Evolutionary conservation across 2,888 invertebrate species (phyloP).

Genomic region (Molanna angustata): DNA sequence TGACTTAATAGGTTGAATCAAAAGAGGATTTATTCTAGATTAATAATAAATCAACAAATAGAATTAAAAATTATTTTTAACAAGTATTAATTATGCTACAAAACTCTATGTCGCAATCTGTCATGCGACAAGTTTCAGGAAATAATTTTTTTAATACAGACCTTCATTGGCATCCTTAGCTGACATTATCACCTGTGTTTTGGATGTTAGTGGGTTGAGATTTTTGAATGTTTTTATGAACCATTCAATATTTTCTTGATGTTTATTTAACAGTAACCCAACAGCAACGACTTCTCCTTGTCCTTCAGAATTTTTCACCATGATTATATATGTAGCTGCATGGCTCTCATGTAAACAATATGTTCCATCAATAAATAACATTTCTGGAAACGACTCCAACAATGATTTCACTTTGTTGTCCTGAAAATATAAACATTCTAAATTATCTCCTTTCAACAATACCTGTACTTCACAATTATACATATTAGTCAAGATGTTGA

Average conservation of each 20-base stretch:
- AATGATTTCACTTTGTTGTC: not conserved
- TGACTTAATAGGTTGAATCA: too few relatives aligned
- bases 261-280: not conserved
- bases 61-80: too few relatives aligned
- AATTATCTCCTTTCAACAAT: not conserved
- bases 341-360: constrained; percentile 1
- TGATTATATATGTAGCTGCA: not conserved
- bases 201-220: not conserved
- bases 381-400: not conserved
- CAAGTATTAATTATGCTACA: too few relatives aligned
- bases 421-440: constrained; percentile 1
- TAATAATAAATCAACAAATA: too few relatives aligned
- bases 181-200: not conserved
- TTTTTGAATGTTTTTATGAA: constrained; percentile 2
- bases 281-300: constrained; percentile 2
- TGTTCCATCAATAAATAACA: not conserved
- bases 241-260: constrained; percentile 2
- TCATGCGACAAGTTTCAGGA: too few relatives aligned
- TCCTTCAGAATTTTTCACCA: constrained; percentile 1
- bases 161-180: too few relatives aligned
- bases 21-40: too few relatives aligned
- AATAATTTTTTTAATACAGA: too few relatives aligned
- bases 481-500: too few relatives aligned
- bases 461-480: too few relatives aligned
- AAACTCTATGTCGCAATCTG: too few relatives aligned